Conservation (phyloP, 2,113 vertebrate genomes). For the Murina feae region DNA sequence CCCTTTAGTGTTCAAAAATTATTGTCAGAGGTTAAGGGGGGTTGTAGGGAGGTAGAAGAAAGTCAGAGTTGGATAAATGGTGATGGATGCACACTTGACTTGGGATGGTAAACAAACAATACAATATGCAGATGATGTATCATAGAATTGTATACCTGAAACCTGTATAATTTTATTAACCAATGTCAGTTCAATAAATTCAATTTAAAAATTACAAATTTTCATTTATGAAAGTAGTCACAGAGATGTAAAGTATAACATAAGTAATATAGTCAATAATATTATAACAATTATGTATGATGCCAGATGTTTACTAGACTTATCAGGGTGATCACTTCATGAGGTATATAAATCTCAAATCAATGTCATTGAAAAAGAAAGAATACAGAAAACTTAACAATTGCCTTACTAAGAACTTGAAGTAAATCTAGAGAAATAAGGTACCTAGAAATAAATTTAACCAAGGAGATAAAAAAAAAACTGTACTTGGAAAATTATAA, state of each 20-base stretch:
- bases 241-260: neutral
- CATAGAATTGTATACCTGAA: neutral
- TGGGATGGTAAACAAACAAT: neutral
- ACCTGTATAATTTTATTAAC: neutral
- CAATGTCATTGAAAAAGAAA: neutral
- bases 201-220: neutral
- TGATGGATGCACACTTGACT: neutral
- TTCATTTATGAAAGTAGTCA: neutral
- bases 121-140: neutral
- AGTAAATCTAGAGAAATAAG: conserved; percentile 16
- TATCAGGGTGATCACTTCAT: neutral
- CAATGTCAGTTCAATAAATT: neutral
- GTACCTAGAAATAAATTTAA: neutral
- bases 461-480: neutral
- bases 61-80: neutral
- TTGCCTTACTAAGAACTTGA: conserved; percentile 7
- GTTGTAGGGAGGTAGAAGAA: neutral
- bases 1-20: neutral
- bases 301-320: neutral
- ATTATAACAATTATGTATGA: neutral
- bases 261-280: neutral
- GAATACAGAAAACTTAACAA: neutral
- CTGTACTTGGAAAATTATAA: neutral
- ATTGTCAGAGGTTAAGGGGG: neutral
- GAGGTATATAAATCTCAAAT: neutral